Conservation (phyloP, 2,797 vertebrate species). For the Threskiornis aethiopicus region DNA sequence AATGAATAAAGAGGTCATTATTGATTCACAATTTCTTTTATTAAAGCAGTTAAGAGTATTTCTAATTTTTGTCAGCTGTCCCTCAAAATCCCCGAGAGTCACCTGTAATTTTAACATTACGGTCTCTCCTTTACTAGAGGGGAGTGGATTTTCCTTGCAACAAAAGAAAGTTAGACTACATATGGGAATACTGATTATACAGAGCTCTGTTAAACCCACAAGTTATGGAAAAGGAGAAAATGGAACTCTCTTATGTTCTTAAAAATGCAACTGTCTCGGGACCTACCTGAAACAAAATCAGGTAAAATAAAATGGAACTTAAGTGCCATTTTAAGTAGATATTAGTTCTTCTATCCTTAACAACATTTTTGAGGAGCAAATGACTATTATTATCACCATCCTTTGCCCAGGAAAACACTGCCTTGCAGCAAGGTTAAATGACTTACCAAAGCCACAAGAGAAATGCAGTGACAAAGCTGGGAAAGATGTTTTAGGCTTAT, state of each 20-base stretch:
- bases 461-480: neutral
- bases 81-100: neutral
- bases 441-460: neutral
- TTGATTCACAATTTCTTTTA: conserved; percentile 17
- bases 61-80: conserved; percentile 19
- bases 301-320: neutral
- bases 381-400: neutral
- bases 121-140: neutral
- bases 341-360: neutral
- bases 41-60: conserved; percentile 23
- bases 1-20: conserved; percentile 46
- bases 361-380: neutral
- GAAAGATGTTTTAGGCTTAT: neutral
- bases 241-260: neutral
- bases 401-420: neutral
- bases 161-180: neutral
- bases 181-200: neutral
- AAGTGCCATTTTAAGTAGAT: neutral
- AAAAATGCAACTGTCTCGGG: neutral
- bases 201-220: neutral
- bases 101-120: conserved; percentile 23
- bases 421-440: neutral
- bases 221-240: neutral
- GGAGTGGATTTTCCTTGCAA: neutral
- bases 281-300: neutral